Base-by-base conservation (phyloP, 2,888 invertebrate genomes). In the Protodeltote pygarga region DNA sequence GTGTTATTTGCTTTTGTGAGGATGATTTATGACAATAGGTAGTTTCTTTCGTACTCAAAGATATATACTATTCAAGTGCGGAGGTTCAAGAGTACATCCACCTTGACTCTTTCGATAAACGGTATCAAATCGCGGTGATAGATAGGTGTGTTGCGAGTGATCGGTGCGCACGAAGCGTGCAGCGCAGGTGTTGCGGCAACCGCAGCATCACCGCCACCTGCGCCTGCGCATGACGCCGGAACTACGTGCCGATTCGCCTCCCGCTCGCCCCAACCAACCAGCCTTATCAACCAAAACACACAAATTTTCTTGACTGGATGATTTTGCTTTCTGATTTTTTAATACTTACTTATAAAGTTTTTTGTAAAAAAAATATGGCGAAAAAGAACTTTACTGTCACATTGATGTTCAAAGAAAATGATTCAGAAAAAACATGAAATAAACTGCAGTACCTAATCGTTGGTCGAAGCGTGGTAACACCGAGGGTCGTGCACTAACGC, bases 201-300 rank as follows among this genome's bases (percentile, higher is more conserved):
- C 87, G 72, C 86, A 84, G 84, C 85, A 66, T 61, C 66, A 54
- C 34, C 32, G 20, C 11, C 59, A 81, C 81, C 85, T 83, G 85
- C 84, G 76, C 72, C 71, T 41, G 72, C 71, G 38, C 72, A 57
- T 68, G 70, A 69, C 71, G 70, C 79, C 81, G 85, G 85, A 83
- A 83, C 85, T 87, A 86, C 86, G 87, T 87, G 88, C 85, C 85
- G 83, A 82, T 82, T 75, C 82, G 80, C 75, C 73, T 62, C 53
- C 51, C 77, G 80, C 77, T 67, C 75, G 70, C 73, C 63, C 65
- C 42, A 44, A 31, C 29, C 40, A 29, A 40, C 15, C 37, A 33
- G 8, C 14, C 15, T 9, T 3, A 20, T 37, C 14, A 41, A 29
- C 37, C 9, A 51, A 33, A 32, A 10, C 8, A 11, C 10, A 11